A percentile compares a stretch with the other conserved stretches of the same genome.
These are phyloP conservation scores for Torymus tubicola DNA, from an alignment of 2,888 invertebrate genomes.

Conservation along the genomic window DNA sequence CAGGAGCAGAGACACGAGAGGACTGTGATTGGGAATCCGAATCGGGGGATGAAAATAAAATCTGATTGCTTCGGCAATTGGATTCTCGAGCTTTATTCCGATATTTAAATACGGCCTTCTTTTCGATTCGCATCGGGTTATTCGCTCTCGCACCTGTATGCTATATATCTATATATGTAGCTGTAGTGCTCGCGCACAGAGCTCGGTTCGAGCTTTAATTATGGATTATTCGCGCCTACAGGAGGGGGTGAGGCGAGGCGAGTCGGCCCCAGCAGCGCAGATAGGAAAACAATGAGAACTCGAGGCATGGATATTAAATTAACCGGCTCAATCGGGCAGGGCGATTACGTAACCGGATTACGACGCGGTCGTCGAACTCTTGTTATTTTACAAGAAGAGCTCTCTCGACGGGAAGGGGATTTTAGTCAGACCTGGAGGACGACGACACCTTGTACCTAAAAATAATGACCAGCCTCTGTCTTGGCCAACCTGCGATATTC, in stretches of 20 bases:
- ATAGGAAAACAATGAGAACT: conserved; percentile 14
- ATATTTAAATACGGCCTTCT: conserved; percentile 65
- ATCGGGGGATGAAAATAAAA: conserved; percentile 64
- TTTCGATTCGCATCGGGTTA: neutral
- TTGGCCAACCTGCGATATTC: too few species aligned
- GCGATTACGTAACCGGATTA: conserved; percentile 20
- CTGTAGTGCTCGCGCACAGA: too few species aligned
- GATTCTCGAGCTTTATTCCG: conserved; percentile 61
- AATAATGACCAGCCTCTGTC: too few species aligned
- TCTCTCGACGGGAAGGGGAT: too few species aligned
- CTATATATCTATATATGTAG: too few species aligned
- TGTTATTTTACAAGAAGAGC: too few species aligned
- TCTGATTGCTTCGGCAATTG: conserved; percentile 64
- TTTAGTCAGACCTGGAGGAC: too few species aligned
- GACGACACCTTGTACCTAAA: too few species aligned
- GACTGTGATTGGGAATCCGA: conserved; percentile 58
- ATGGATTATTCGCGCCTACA: conserved; percentile 1
- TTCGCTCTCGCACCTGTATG: too few species aligned
- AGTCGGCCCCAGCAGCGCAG: neutral
- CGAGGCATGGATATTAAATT: conserved; percentile 14
- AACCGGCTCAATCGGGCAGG: neutral
- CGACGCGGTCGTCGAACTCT: too few species aligned
- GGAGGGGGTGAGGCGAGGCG: too few species aligned
- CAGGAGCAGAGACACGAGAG: neutral
- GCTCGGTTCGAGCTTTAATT: conserved; percentile 13